A percentile compares a stretch with the other conserved stretches of the same genome.
phyloP scores from a whole-genome alignment of 2,797 vertebrate species.

The Astyanax mexicanus region DNA sequence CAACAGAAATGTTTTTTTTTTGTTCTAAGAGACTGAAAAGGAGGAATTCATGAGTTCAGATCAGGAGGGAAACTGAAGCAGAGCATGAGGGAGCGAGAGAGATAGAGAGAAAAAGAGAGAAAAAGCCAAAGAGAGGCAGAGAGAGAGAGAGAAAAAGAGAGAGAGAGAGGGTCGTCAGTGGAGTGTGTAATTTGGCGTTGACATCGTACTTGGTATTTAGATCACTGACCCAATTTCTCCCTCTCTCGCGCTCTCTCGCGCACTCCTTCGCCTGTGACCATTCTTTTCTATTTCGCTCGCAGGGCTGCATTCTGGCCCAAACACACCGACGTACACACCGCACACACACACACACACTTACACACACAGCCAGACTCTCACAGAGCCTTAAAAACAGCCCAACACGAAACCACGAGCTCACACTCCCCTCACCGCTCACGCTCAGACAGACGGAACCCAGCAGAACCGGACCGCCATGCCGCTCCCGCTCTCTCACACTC shows the following conservation, averaged over 20 bases:
- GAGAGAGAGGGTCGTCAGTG: slow-evolving; percentile 52
- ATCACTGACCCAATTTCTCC: slow-evolving; percentile 81
- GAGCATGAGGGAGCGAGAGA: too few species aligned
- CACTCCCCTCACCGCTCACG: slow-evolving; percentile 9
- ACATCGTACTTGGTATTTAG: slow-evolving; percentile 77
- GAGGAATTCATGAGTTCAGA: slow-evolving; percentile 24
- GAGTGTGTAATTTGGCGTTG: slow-evolving; percentile 72
- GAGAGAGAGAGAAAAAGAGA: slow-evolving; percentile 19
- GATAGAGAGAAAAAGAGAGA: slow-evolving; percentile 20
- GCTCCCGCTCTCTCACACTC: background rate
- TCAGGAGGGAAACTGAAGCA: background rate
- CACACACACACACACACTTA: slow-evolving; percentile 7
- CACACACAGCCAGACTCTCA: slow-evolving; percentile 18
- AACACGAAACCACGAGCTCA: slow-evolving; percentile 25
- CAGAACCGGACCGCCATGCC: background rate
- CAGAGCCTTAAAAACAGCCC: slow-evolving; percentile 27
- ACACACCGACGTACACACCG: slow-evolving; percentile 46
- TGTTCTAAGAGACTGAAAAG: slow-evolving; percentile 4
- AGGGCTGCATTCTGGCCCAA: slow-evolving; percentile 71
- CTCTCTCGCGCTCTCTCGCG: slow-evolving; percentile 64
- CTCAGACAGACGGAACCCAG: background rate
- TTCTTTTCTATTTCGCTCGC: slow-evolving; percentile 68
- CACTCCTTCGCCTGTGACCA: slow-evolving; percentile 39
- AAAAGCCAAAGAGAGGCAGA: slow-evolving; percentile 22
- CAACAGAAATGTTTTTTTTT: background rate